Conservation (phyloP, 2,113 vertebrate genomes). For the Oceanodroma tethys region DNA sequence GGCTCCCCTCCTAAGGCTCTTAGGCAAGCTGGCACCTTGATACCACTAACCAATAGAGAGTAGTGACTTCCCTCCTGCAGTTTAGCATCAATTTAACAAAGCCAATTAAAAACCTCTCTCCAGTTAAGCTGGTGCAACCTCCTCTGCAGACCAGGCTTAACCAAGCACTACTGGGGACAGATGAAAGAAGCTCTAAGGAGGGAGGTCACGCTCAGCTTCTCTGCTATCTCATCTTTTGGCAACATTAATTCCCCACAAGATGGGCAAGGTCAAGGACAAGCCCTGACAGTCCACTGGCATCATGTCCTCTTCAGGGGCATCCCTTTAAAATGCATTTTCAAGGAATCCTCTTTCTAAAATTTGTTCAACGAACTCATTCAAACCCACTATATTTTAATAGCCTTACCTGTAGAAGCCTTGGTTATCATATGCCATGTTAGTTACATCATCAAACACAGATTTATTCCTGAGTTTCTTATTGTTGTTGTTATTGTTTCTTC, state of each 20-base stretch:
- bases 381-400: background rate
- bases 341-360: background rate
- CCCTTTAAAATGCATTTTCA: background rate
- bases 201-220: background rate
- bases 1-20: background rate
- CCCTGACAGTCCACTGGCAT: background rate
- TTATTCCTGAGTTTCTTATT: conserved; percentile 66
- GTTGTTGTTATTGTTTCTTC: conserved; percentile 82
- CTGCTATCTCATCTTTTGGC: background rate
- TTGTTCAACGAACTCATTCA: background rate
- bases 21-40: background rate
- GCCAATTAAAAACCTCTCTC: background rate
- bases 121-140: background rate
- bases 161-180: background rate
- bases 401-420: conserved; percentile 76
- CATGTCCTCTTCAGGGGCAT: background rate
- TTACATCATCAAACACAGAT: background rate
- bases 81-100: background rate
- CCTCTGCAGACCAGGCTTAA: background rate
- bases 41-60: background rate
- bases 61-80: background rate
- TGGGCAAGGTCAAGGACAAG: background rate
- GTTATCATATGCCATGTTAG: conserved; percentile 65
- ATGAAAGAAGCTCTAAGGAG: background rate
- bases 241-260: background rate